Conservation (phyloP, 2,113 vertebrate species). For the Cariama cristata region DNA sequence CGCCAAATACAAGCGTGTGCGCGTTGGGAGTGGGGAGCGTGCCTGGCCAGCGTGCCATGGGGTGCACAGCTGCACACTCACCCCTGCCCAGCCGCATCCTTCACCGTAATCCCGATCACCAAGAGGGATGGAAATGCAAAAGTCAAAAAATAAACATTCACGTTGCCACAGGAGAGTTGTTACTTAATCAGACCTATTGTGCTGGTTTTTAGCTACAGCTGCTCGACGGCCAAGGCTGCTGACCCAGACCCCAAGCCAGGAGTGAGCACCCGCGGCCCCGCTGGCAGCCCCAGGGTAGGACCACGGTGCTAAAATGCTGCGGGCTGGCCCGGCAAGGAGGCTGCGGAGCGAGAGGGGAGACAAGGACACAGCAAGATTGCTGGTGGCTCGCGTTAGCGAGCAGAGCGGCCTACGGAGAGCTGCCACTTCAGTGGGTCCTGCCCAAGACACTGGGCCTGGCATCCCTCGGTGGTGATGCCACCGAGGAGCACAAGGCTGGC, state of each 20-base stretch:
- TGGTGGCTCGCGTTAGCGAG: fast-evolving
- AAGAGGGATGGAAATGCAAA: not conserved
- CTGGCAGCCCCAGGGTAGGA: not conserved
- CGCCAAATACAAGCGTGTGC: fast-evolving
- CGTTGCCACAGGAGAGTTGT: conserved; percentile 12
- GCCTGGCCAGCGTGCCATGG: fast-evolving
- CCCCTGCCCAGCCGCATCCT: not conserved
- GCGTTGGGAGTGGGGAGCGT: fast-evolving
- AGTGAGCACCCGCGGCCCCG: not conserved
- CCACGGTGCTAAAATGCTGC: fast-evolving
- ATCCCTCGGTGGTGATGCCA: fast-evolving
- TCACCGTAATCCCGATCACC: not conserved
- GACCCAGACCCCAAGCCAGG: not conserved
- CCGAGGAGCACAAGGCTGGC: not conserved
- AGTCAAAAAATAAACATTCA: not conserved
- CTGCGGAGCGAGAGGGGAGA: not conserved
- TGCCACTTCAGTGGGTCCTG: not conserved
- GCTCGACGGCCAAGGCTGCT: not conserved
- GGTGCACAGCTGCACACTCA: not conserved
- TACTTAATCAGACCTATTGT: not conserved
- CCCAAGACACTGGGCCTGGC: not conserved
- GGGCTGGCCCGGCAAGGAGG: fast-evolving
- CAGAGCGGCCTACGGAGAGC: not conserved
- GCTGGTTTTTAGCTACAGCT: not conserved
- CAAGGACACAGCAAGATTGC: not conserved